Base-by-base conservation (phyloP, 2,797 vertebrate species). In the Sebastes trivittatus region DNA sequence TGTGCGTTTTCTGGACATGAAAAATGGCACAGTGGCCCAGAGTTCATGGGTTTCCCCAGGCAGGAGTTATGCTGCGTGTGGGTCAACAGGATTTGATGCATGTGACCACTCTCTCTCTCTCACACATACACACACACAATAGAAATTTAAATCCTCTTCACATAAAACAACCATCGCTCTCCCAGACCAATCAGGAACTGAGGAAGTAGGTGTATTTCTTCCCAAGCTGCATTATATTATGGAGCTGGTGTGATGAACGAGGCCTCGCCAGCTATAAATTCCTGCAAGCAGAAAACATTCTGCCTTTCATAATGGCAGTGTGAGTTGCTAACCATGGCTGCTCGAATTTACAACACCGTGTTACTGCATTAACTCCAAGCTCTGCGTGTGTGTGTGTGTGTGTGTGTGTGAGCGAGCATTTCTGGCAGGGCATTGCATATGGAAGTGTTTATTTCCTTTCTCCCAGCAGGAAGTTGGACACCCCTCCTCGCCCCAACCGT, bases 381-480 rank as follows among this genome's bases (percentile, higher is more conserved):
- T 18, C 11, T 25, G 18, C 34, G 78, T 42, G 46, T 22, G 18
- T 42, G 36, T 22, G 20, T 54, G 64, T 62, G 27, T 56, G 74
- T 46, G 22, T 27, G 20, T 54, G 75, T 32, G 60, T 2, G 59
- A 59, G 84, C 32, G 52, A 59, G 84, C 32, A 46, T 83, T 79
- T 79, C 72, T 80, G 89, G 87, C 83, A 81, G 67, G 65, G 61
- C 63, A 59, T 75, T 87, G 77, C 88, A 90, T 92, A 85, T 94
- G 93, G 92, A 94, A 92, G 90, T 92, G 88, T 93, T 94, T 94
- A 94, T 92, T 93, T 94, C 91, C 92, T 93, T 81, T 86, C 89
- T 90, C 85, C 71, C 87, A 87, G 89, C 85, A 84, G 92, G 92
- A 94, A 89, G 88, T 81, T 38, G 84, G 85, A 92, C 82, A 78